Base-by-base conservation (phyloP, 1,140 invertebrate genomes). In the Chrysomallon squamiferum region DNA sequence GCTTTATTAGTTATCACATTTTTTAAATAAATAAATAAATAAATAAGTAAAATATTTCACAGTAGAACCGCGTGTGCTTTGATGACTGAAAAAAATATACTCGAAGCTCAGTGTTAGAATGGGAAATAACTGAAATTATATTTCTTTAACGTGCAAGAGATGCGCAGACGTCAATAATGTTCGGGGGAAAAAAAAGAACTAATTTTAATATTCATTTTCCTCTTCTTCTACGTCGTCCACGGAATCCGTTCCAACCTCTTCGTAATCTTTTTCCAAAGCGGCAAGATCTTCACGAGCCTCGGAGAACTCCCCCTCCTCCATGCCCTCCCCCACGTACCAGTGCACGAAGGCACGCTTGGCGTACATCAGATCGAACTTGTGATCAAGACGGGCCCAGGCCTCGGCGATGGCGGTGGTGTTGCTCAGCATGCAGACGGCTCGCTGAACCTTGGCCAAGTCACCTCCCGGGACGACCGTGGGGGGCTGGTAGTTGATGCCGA, bases 211-310 rank as follows among this genome's bases (percentile, higher is more conserved):
- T 38, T 38, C 35, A 15, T 38, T 15, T 38, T 15, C 81, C 69
- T 87, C 86, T 72, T 87, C 86, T 82, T 84, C 85, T 38, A 83
- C 85, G 66, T 87, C 86, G 54, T 85, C 84, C n/a, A 71, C 64
- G 33, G 74, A 90, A 91, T 85, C 92, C 91, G 86, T 91, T 89
- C 62, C 91, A 90, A 73, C 92, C 82, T 93, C 91, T 86, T 93
- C 91, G 82, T 93, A 93, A 83, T 94, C 92, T 82, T 93, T 93
- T 89, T 82, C 90, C 88, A 91, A 81, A 62, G 89, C 89, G 27
- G 90, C 90, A 69, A 91, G 82, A 84, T 86, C 93, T 92, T 95
- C 93, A 75, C 93, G 89, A 47, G 93, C 93, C 83, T 94, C 93
- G 7, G 74, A 69, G 57, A 85, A 81, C 65, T 85, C 83, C 38